Conservation (phyloP, 2,888 invertebrate genomes). For the Pecten maximus region DNA sequence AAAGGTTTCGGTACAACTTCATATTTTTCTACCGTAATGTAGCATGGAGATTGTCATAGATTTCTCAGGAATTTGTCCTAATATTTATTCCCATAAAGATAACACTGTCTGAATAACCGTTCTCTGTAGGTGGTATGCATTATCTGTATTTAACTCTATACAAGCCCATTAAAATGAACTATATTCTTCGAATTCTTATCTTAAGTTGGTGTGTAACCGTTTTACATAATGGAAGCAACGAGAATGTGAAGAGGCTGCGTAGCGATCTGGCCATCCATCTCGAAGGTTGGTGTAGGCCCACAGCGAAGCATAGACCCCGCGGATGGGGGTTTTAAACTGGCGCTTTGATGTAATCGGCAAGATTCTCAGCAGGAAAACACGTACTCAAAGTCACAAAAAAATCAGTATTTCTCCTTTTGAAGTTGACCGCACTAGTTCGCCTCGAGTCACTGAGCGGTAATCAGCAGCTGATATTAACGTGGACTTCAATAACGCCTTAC, state of each 20-base stretch:
- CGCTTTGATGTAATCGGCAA: slow-evolving; percentile 51
- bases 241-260: slow-evolving; percentile 26
- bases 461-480: neutral
- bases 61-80: slow-evolving; percentile 26
- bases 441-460: slow-evolving; percentile 44
- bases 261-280: neutral
- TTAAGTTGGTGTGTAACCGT: slow-evolving; percentile 29
- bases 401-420: slow-evolving; percentile 42
- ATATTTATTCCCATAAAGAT: slow-evolving; percentile 32
- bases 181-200: slow-evolving; percentile 32
- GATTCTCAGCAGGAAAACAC: slow-evolving; percentile 41
- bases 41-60: slow-evolving; percentile 14
- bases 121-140: slow-evolving; percentile 13
- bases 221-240: slow-evolving; percentile 2
- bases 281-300: slow-evolving; percentile 24
- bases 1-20: neutral
- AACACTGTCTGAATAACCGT: neutral
- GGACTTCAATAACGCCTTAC: neutral
- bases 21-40: neutral
- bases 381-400: slow-evolving; percentile 48
- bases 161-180: slow-evolving; percentile 25
- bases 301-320: slow-evolving; percentile 23
- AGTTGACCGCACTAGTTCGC: slow-evolving; percentile 47
- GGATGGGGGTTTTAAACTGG: slow-evolving; percentile 38
- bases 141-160: slow-evolving; percentile 20